Evolutionary conservation across 1,140 invertebrate genomes (phyloP).

Genomic region (Cherax quadricarinatus): DNA sequence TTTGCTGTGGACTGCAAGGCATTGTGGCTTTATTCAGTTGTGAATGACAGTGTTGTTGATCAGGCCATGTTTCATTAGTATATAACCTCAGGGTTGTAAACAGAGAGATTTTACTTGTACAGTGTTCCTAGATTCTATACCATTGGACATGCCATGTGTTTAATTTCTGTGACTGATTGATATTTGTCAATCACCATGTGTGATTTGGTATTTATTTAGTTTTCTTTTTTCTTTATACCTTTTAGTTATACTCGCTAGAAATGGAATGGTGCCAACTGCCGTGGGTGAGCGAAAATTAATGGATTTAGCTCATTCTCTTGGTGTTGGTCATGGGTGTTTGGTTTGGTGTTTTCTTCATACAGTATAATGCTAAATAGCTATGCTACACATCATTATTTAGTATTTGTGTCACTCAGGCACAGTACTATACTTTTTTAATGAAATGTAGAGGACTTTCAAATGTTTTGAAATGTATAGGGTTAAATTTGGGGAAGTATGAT

Average conservation of each 20-base stretch:
- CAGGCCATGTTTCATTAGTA: constrained; percentile 68
- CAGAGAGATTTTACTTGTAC: constrained; percentile 67
- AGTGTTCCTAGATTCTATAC: constrained; percentile 69
- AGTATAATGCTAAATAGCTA: constrained; percentile 35
- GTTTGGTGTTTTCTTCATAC: constrained; percentile 67
- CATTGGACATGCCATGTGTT: constrained; percentile 68
- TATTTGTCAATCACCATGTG: constrained; percentile 71
- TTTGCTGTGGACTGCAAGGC: constrained; percentile 55
- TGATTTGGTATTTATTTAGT: constrained; percentile 74
- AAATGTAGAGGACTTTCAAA: background rate
- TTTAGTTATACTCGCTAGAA: constrained; percentile 86
- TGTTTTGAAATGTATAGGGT: background rate
- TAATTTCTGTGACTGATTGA: constrained; percentile 70
- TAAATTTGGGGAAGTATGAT: constrained; percentile 15
- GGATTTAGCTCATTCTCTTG: constrained; percentile 75
- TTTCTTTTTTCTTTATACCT: constrained; percentile 76
- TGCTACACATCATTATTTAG: constrained; percentile 55
- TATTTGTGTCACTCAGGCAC: background rate
- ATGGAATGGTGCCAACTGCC: constrained; percentile 83
- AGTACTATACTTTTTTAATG: background rate
- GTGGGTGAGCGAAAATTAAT: constrained; percentile 82
- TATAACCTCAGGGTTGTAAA: constrained; percentile 65
- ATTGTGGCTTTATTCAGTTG: constrained; percentile 70
- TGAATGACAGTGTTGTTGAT: constrained; percentile 71
- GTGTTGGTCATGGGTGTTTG: constrained; percentile 75